These are phyloP conservation scores for Emmelina monodactyla DNA, from an alignment of 2,888 invertebrate species.

Conservation along the genomic window DNA sequence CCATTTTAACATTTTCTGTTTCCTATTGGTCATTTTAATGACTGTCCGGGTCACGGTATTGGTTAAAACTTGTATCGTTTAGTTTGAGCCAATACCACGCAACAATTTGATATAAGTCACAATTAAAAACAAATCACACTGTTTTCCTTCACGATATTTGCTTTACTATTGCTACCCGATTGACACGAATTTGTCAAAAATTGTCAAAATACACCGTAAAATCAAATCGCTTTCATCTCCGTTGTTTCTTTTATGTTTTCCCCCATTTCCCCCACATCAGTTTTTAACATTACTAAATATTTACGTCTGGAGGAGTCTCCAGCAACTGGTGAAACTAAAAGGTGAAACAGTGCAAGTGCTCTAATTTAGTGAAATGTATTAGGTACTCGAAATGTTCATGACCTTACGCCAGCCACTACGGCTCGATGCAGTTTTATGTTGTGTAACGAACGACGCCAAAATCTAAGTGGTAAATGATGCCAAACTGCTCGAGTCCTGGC, in stretches of 20 bases:
- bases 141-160: no score
- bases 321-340: not conserved
- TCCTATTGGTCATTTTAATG: no score
- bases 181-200: constrained; percentile 44
- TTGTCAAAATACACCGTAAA: constrained; percentile 57
- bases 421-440: constrained; percentile 42
- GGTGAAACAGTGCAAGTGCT: not conserved
- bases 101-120: no score
- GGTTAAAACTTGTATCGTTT: no score
- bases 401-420: constrained; percentile 51
- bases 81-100: no score
- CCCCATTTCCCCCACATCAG: constrained; percentile 31
- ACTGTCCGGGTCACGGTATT: no score
- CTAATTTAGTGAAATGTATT: no score
- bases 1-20: no score
- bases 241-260: constrained; percentile 49
- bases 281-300: constrained; percentile 17
- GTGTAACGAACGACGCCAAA: constrained; percentile 62
- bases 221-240: constrained; percentile 38
- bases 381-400: constrained; percentile 32
- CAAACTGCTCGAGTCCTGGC: constrained; percentile 27
- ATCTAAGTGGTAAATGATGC: constrained; percentile 38
- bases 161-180: no score
- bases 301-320: constrained; percentile 13
- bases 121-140: no score